Base-by-base conservation (phyloP, 2,888 invertebrate genomes). In the Tetheella fluctuosa region DNA sequence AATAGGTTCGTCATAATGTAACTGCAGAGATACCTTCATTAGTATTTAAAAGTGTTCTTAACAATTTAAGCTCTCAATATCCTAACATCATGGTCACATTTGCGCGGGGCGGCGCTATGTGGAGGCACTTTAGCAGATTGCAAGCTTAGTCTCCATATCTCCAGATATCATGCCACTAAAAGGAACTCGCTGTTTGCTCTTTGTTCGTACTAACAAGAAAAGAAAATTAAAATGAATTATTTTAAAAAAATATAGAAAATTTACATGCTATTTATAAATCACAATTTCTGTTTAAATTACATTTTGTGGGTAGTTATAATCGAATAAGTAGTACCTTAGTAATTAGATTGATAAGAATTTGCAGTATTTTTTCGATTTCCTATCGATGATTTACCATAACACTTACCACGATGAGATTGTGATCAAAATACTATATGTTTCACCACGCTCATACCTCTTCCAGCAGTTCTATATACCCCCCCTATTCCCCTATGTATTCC, bases 91-190 rank as follows among this genome's bases (percentile, higher is more conserved):
- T 70, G 64, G 71, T 59, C 73, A 73, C 61, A 42, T 42, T 52
- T 74, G 58, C 64, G 74, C 68, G 78, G 58, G 64, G 74, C 68
- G 78, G 76, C 70, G 69, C 69, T 58, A 66, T 63, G 65, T 64
- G 60, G 69, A 70, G 73, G 79, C 83, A 83, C 81, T 81, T 84
- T 81, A 83, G 76, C 79, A 81, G 85, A 86, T 86, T 86, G 85
- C 81, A 73, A 74, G 71, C 66, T 67, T 74, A 80, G 80, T 80
- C 77, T 70, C 70, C 60, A 25, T 54, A 57, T 28, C 39, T 20
- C n/a, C 23, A 37, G 52, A 30, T 48, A 48, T 48, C 10, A 0
- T 48, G 48, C 8, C 17, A 20, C 48, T 48, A 20, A 20, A 48
- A 48, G 48, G 48, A 48, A 10, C 48, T 48, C 20, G 6, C 6